Percentiles rank a stretch among this genome's conserved stretches.
Evolutionary conservation across 2,113 vertebrate species (phyloP).

Genomic region (Megaceryle torquata): DNA sequence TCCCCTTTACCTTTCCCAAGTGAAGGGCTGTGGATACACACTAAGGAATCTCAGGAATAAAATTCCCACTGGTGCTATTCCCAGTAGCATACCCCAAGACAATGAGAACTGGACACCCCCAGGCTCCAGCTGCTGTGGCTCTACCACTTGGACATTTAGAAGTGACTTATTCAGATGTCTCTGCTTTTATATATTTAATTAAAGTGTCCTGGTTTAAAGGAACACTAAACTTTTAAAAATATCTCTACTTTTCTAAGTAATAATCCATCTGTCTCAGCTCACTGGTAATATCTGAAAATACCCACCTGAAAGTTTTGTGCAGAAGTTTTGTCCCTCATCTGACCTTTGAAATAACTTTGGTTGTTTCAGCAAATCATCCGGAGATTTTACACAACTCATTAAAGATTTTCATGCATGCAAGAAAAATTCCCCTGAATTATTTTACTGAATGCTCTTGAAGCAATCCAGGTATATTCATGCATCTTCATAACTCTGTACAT

Average conservation of each 20-base stretch:
- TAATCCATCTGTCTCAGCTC: background rate
- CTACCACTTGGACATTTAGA: background rate
- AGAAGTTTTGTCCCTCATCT: background rate
- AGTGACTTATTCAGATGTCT: background rate
- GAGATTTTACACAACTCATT: background rate
- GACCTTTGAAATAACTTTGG: background rate
- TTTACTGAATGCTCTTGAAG: background rate
- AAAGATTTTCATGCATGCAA: background rate
- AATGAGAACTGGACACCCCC: background rate
- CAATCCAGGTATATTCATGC: background rate
- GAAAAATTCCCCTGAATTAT: background rate
- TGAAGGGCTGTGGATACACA: background rate
- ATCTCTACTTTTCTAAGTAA: background rate
- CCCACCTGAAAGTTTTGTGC: accelerated
- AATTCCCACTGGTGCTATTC: background rate
- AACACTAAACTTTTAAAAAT: background rate
- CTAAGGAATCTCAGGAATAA: background rate
- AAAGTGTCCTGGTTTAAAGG: background rate
- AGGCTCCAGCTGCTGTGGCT: background rate
- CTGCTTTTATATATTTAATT: background rate
- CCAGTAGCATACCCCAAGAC: background rate
- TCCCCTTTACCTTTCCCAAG: background rate
- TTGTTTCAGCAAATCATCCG: background rate
- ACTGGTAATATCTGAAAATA: background rate
- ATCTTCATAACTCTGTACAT: background rate